A percentile compares a stretch with the other conserved stretches of the same genome.
Evolutionary conservation across 2,113 vertebrate species (phyloP).

Genomic region (Ciconia maguari): DNA sequence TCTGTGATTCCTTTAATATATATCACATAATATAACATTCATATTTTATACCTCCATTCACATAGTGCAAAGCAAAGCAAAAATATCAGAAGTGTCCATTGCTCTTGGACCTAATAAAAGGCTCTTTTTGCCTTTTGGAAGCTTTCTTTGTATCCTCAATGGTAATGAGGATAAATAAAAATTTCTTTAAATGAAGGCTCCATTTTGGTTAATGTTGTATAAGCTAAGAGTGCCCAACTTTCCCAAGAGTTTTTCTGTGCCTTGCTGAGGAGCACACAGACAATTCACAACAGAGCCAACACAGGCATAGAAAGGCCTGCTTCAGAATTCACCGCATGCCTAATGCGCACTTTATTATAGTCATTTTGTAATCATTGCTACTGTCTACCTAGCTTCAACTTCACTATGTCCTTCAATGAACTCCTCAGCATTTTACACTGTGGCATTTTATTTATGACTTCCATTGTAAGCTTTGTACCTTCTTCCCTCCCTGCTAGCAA

Average conservation of each 20-base stretch:
- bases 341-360: background rate
- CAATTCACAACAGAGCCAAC: background rate
- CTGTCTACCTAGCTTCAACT: background rate
- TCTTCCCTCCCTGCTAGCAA: background rate
- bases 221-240: background rate
- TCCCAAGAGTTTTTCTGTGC: background rate
- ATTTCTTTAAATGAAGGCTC: background rate
- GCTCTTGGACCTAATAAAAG: background rate
- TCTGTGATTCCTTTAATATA: background rate
- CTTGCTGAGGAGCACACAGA: background rate
- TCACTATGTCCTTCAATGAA: background rate
- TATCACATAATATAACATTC: background rate
- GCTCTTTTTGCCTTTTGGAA: background rate
- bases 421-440: background rate
- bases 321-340: background rate
- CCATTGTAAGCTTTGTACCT: background rate
- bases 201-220: background rate
- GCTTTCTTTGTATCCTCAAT: background rate
- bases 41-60: background rate
- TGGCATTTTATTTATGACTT: background rate
- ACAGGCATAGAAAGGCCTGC: background rate
- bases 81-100: background rate
- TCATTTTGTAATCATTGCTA: background rate
- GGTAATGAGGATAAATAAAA: background rate
- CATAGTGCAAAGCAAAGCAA: background rate